Conservation (phyloP, 2,888 invertebrate species). For the Phlogophora meticulosa region DNA sequence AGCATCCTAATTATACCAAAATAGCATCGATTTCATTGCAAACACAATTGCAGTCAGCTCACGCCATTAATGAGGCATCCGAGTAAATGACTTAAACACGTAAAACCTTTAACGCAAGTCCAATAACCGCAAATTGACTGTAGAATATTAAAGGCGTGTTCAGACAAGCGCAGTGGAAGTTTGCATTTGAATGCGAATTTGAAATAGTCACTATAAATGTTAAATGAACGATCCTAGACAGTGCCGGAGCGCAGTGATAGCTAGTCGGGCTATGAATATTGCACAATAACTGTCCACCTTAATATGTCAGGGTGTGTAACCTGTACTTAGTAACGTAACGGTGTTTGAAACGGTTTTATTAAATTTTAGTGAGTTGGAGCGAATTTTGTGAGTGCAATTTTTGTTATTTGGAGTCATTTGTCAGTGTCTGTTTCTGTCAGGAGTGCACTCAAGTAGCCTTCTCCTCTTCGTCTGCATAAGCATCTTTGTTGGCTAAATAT, state of each 20-base stretch:
- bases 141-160: conserved; percentile 72
- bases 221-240: conserved; percentile 72
- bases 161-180: conserved; percentile 65
- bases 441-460: background rate
- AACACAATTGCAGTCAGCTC: background rate
- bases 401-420: conserved; percentile 6
- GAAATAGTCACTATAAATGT: conserved; percentile 78
- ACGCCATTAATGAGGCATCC: conserved; percentile 6
- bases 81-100: conserved; percentile 38
- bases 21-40: too few relatives aligned
- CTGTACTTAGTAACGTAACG: conserved; percentile 37
- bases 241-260: conserved; percentile 53
- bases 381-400: background rate
- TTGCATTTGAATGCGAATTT: conserved; percentile 74
- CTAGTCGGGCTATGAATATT: conserved; percentile 52
- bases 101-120: conserved; percentile 46
- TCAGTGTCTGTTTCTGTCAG: background rate
- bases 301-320: conserved; percentile 32
- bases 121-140: conserved; percentile 70
- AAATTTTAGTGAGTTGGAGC: conserved; percentile 11
- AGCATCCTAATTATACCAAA: too few relatives aligned
- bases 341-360: conserved; percentile 16
- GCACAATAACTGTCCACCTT: conserved; percentile 47
- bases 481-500: background rate
- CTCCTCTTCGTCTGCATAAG: background rate